These are phyloP conservation scores for Saccostrea echinata DNA, from an alignment of 1,140 invertebrate genomes.

Conservation along the genomic window DNA sequence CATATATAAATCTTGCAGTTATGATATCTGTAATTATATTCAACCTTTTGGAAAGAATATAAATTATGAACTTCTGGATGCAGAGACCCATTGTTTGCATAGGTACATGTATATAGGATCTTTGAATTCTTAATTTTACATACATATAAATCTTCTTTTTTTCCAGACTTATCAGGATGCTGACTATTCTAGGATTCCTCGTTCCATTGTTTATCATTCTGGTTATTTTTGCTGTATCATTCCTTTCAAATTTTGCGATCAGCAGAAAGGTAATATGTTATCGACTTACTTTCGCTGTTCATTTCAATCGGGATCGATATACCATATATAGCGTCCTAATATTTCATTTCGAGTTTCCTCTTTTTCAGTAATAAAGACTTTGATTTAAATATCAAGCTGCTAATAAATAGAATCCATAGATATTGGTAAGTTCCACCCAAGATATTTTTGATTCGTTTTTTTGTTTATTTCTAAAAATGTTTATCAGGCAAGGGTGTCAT, in stretches of 20 bases:
- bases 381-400: not conserved
- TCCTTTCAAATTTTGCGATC: slow-evolving; percentile 1
- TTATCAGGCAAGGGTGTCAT: too few relatives aligned
- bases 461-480: too few relatives aligned
- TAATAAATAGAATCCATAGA: too few relatives aligned
- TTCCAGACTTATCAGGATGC: not conserved
- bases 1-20: too few relatives aligned
- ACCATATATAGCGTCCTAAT: not conserved
- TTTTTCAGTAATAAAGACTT: not conserved
- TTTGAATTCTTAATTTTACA: too few relatives aligned
- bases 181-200: slow-evolving; percentile 11
- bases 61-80: not conserved
- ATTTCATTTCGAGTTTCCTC: slow-evolving; percentile 19
- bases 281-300: not conserved
- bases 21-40: too few relatives aligned
- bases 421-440: too few relatives aligned
- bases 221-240: slow-evolving; percentile 6
- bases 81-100: not conserved
- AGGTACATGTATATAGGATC: too few relatives aligned
- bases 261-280: slow-evolving; percentile 6
- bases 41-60: not conserved
- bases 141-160: not conserved
- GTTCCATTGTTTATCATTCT: not conserved
- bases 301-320: slow-evolving; percentile 1
- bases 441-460: too few relatives aligned